phyloP scores from a whole-genome alignment of 2,797 vertebrate genomes.

The Bradypus variegatus region DNA sequence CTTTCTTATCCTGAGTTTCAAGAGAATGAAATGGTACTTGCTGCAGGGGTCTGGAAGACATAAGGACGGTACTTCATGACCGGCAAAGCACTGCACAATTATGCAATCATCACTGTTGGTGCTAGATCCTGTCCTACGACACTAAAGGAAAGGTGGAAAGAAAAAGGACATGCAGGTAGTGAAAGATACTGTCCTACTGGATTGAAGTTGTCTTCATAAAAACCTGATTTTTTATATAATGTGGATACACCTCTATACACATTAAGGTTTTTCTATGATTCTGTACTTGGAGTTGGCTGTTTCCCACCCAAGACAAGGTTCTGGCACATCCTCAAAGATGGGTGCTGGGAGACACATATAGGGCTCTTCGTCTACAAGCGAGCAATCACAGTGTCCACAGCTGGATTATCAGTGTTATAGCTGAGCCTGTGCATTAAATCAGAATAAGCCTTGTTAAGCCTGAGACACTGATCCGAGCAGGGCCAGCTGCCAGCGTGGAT shows the following conservation, averaged over 20 bases:
- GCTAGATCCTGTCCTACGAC: neutral
- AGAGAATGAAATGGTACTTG: neutral
- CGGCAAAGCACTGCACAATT: too few relatives aligned
- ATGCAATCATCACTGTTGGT: neutral
- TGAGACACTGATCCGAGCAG: neutral
- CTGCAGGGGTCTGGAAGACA: neutral
- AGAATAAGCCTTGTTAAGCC: neutral
- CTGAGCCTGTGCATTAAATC: neutral
- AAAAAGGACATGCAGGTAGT: neutral
- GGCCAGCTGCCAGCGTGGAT: neutral
- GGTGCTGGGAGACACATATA: neutral
- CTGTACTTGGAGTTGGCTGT: neutral
- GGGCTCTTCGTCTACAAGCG: neutral
- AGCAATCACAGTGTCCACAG: neutral
- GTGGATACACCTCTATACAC: accelerated
- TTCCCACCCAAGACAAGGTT: neutral
- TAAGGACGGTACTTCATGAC: neutral
- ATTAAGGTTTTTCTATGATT: neutral
- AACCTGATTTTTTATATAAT: neutral
- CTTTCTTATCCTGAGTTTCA: neutral
- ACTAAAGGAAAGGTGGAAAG: neutral
- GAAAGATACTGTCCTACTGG: neutral
- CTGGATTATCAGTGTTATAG: neutral
- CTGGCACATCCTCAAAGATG: neutral
- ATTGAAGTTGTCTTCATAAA: neutral